Evolutionary conservation across 2,797 vertebrate species (phyloP).

Genomic region (Trachops cirrhosus): DNA sequence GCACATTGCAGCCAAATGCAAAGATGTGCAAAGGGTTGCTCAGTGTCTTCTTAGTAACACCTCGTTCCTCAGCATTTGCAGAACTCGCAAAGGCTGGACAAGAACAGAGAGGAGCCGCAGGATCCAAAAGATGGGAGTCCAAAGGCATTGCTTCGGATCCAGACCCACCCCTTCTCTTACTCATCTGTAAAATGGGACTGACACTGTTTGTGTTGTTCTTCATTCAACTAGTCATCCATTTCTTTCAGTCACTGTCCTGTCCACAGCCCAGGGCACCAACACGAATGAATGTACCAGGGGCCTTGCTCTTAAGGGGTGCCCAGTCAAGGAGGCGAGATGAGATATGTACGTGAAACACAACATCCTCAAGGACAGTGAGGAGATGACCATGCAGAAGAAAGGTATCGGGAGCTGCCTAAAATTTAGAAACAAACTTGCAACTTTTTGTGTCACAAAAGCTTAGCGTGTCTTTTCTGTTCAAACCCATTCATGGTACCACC

Average conservation of each 20-base stretch:
- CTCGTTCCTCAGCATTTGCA: not conserved
- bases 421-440: not conserved
- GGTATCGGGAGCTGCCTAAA: not conserved
- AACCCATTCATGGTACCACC: not conserved
- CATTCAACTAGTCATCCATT: not conserved
- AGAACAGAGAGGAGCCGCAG: not conserved
- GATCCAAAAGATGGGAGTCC: not conserved
- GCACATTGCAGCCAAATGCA: constrained; percentile 19
- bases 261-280: not conserved
- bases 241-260: not conserved
- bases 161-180: not conserved
- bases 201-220: not conserved
- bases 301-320: not conserved
- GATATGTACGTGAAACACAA: not conserved
- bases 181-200: not conserved
- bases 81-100: not conserved
- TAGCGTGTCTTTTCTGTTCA: not conserved
- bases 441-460: not conserved
- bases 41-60: not conserved
- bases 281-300: not conserved
- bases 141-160: not conserved
- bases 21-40: not conserved
- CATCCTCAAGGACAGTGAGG: not conserved
- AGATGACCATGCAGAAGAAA: not conserved
- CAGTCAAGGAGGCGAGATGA: not conserved